These are phyloP conservation scores for Archips crataeganus DNA, from an alignment of 2,888 invertebrate species.

Conservation along the genomic window DNA sequence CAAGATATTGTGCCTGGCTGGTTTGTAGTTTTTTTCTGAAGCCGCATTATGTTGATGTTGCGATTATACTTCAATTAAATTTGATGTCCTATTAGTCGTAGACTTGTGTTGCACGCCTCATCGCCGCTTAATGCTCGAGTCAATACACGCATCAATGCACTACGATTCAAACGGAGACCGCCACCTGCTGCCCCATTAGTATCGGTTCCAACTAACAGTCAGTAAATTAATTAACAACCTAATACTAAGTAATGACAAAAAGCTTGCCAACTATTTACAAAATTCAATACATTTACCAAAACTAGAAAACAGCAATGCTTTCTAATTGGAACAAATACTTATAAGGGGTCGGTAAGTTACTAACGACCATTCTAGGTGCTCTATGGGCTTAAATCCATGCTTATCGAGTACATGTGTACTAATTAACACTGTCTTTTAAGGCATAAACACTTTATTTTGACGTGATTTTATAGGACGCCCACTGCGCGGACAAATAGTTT, in stretches of 20 bases:
- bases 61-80: slow-evolving; percentile 6
- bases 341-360: slow-evolving; percentile 54
- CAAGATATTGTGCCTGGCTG: neutral
- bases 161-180: slow-evolving; percentile 17
- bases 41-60: neutral
- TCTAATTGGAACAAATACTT: slow-evolving; percentile 64
- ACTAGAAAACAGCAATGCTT: slow-evolving; percentile 56
- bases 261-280: slow-evolving; percentile 50
- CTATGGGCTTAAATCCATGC: slow-evolving; percentile 50
- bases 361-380: slow-evolving; percentile 49
- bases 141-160: slow-evolving; percentile 19
- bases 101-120: slow-evolving; percentile 15
- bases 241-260: slow-evolving; percentile 50
- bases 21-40: neutral
- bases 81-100: neutral
- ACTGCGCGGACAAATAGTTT: slow-evolving; percentile 54
- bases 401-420: slow-evolving; percentile 61
- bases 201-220: slow-evolving; percentile 8
- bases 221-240: slow-evolving; percentile 30
- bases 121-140: slow-evolving; percentile 10
- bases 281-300: slow-evolving; percentile 53
- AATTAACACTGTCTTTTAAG: slow-evolving; percentile 62
- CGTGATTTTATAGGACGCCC: slow-evolving; percentile 44
- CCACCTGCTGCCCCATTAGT: slow-evolving; percentile 27
- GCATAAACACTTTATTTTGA: slow-evolving; percentile 44